Conservation (phyloP, 2,888 invertebrate species). For the Lobophora halterata region DNA sequence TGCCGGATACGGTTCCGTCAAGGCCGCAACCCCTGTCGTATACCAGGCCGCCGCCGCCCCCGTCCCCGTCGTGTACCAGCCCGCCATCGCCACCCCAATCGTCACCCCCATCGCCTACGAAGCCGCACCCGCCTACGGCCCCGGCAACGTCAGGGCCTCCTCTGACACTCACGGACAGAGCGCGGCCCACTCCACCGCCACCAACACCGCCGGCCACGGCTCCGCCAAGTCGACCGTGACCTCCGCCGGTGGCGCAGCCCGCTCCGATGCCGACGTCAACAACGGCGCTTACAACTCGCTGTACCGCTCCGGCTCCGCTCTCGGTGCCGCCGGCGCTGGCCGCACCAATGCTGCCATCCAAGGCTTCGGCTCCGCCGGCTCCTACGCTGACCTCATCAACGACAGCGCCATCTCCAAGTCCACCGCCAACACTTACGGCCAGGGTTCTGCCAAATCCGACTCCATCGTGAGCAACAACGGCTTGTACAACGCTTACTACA, state of each 20-base stretch:
- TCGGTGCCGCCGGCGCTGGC: slow-evolving; percentile 30
- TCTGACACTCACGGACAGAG: slow-evolving; percentile 1
- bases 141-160: slow-evolving; percentile 25
- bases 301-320: slow-evolving; percentile 35
- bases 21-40: slow-evolving; percentile 9
- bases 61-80: slow-evolving; percentile 24
- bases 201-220: slow-evolving; percentile 36
- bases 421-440: slow-evolving; percentile 37
- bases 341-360: slow-evolving; percentile 33
- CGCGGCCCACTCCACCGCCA: slow-evolving; percentile 32
- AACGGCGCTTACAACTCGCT: slow-evolving; percentile 33
- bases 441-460: slow-evolving; percentile 42
- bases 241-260: slow-evolving; percentile 30
- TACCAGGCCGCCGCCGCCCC: no score
- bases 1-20: slow-evolving; percentile 29
- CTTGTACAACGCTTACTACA: slow-evolving; percentile 21
- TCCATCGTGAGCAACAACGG: slow-evolving; percentile 26
- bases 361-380: slow-evolving; percentile 27
- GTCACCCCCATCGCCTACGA: slow-evolving; percentile 12
- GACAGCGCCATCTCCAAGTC: slow-evolving; percentile 31
- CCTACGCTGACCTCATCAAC: slow-evolving; percentile 12
- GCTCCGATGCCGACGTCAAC: slow-evolving; percentile 35
- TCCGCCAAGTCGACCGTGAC: slow-evolving; percentile 20
- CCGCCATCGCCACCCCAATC: no score
- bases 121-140: slow-evolving; percentile 2